Evolutionary conservation across 2,888 invertebrate genomes (phyloP), one percentile per base, ranked within the genome.

Genomic region (Zonitis immaculata): DNA sequence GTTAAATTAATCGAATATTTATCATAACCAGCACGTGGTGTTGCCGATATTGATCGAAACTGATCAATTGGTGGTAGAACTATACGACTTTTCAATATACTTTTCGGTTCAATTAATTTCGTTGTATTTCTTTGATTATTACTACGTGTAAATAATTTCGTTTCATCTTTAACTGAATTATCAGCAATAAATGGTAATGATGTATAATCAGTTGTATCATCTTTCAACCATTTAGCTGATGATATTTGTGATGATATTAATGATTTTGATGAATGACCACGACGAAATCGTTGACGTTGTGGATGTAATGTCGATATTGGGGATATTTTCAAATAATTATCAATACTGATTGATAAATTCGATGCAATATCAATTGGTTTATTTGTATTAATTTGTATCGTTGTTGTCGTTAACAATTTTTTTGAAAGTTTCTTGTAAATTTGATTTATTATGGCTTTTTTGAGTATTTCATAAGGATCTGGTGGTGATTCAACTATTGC

Each of bases 31-130:
- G 66, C 62, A 18, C 68, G 58, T 20, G 73, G 73, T 8, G 71
- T 69, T 6, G 73, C 71, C 14, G 73, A 73, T 45, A 73, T 64
- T 6, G 74, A 73, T 44, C 73, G 59, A 59, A 68, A 68, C 47
- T 68, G 64, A 49, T 66, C 61, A 47, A 70, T 71, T 20, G 72
- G 72, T 11, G 72, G 71, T 58, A 73, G 60, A 51, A 66, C 55
- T 42, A 71, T 49, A 48, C 53, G 55, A 32, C 54, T 63, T 18
- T 52, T 59, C 25, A 58, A 58, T 47, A 58, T 66, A 42, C 60
- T 62, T 56, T 53, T 66, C 18, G 42, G 49, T 25, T 49, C 32
- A 16, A 20, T 6, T n/a, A 30, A 11, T 47, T 42, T 28, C n/a
- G n/a, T n/a, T n/a, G n/a, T n/a, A n/a, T n/a, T n/a, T n/a, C n/a